Base-by-base conservation (phyloP, 2,113 vertebrate species). In the Parus major region DNA sequence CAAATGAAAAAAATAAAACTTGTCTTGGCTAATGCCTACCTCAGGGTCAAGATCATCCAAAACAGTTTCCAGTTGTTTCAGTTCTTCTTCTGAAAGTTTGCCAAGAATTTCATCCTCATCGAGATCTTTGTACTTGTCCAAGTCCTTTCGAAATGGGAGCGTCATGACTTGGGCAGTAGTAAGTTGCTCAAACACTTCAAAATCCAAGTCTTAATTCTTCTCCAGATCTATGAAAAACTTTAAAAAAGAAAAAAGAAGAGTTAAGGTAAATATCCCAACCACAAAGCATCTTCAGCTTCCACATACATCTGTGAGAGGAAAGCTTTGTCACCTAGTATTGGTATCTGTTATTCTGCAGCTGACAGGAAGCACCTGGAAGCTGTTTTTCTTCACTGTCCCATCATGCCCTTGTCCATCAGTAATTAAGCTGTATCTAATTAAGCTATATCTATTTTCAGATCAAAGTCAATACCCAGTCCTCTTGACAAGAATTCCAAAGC, bases 21-120 rank as follows among this genome's bases (percentile, higher is more conserved):
- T 69, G 27, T 57, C 5, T 42, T 69, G 60, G 75, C 82, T 77
- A 92, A 72, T 35, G 81, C 98, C 91, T 90, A 99, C 99, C 98
- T 99, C 99, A 10, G 99, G 99, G 93, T 99, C 99, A 92, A 99
- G 98, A 94, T 99, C 99, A 96, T 99, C 99, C 47, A 99, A 98
- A 83, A 99, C 99, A 2, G 97, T 98, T 97, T 99, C 99, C 96
- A 99, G 98, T 97, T 99, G 99, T 75, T 99, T 99, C 87, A 99
- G 97, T 82, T 99, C 99, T 92, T 98, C 98, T 86, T 98, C 99
- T 0, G 99, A 98, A 59, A 99, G 98, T 56, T 98, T 99, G 92
- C 98, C 98, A 81, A 99, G 99, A 93, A 99, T 98, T 93, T 99
- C 99, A 96, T 99, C 99, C 95, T 99, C 99, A 91, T 99, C 99